phyloP scores from a whole-genome alignment of 92 coral and sea anemone species.

The Nematostella vectensis region DNA sequence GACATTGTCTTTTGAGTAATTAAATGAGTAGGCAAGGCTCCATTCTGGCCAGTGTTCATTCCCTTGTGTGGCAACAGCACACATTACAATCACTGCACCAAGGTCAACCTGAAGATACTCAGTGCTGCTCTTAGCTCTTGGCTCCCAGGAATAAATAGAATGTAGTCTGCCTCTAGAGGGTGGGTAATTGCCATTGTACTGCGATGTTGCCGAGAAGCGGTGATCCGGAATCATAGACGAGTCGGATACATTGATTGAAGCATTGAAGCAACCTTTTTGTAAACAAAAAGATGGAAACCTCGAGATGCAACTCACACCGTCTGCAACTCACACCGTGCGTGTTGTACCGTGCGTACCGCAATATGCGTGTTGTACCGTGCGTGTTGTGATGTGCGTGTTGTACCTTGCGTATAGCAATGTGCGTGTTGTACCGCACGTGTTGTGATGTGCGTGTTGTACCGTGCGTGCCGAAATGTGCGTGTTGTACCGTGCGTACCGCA shows the following conservation, averaged over 20 bases:
- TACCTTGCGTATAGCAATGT: too few species aligned
- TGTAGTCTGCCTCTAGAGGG: not conserved
- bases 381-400: too few species aligned
- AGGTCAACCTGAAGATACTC: not conserved
- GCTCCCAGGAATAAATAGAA: not conserved
- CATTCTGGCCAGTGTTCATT: not conserved
- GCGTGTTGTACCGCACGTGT: too few species aligned
- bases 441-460: too few species aligned
- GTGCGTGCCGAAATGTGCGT: too few species aligned
- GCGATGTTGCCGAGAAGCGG: not conserved
- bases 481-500: too few species aligned
- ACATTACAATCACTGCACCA: not conserved
- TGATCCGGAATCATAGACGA: not conserved
- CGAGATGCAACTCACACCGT: too few species aligned
- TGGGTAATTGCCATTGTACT: not conserved
- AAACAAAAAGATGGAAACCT: too few species aligned
- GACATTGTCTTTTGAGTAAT: not conserved
- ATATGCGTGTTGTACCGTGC: too few species aligned
- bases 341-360: too few species aligned
- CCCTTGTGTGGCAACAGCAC: conserved; percentile 3
- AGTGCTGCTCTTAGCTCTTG: not conserved
- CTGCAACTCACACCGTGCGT: too few species aligned
- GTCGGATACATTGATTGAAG: not conserved
- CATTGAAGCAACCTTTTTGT: not conserved
- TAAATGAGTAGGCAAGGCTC: not conserved